Base-by-base conservation (phyloP, 2,797 vertebrate genomes). In the Catamblyrhynchus diadema region DNA sequence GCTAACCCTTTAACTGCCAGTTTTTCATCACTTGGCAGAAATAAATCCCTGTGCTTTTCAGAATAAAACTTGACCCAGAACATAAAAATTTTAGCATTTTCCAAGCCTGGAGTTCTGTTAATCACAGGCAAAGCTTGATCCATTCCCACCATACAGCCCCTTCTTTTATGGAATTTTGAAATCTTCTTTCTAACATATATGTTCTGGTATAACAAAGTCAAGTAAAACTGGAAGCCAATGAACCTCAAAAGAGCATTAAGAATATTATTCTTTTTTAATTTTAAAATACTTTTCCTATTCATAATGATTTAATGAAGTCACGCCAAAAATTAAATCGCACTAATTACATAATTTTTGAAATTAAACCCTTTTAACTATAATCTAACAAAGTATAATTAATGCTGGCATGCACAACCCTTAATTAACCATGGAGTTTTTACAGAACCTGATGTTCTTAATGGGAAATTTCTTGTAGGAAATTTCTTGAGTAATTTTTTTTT, bases 371-470 rank as follows among this genome's bases (percentile, higher is more conserved):
- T 77, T 48, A 2, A 22, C 27, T 45, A 22, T 44, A 25, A 5
- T n/a, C 30, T 79, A 62, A 53, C 13, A 28, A 60, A 62, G 23
- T 6, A 32, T 67, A 71, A 60, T 35, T 56, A 59, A 48, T 13
- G 19, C 35, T 65, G 64, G 33, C 23, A 57, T 64, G 33, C 2
- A 10, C 48, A 70, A 35, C 81, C 50, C 72, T 65, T 70, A 85
- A 70, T 82, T 94, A 94, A 84, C 82, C 42, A 81, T 17, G 39
- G 72, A 41, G n/a, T 74, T 95, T 96, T 79, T 93, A 92, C 30
- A 80, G 75, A 87, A n/a, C 32, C 44, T 79, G 59, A 62, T 83
- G 59, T 57, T 44, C 89, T 75, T n/a, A 42, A 62, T 72, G 44
- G 32, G 61, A 95, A 51, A 6, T 82, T 91, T 96, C 45, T 82